These are phyloP conservation scores for Chalcosyrphus nemorum DNA, from an alignment of 2,888 invertebrate species.

Conservation along the genomic window DNA sequence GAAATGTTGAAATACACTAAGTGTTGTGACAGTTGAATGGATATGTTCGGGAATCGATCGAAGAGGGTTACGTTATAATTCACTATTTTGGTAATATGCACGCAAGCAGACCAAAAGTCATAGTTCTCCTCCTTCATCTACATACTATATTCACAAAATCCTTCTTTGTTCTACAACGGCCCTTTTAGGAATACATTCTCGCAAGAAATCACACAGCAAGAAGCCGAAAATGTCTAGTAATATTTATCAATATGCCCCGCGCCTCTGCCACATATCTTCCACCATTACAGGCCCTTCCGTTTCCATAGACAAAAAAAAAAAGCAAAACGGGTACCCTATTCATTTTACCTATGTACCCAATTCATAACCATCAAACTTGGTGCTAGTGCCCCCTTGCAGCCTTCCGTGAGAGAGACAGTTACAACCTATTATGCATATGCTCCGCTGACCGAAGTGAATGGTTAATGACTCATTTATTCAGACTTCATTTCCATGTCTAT, in stretches of 20 bases:
- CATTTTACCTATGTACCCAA: not conserved
- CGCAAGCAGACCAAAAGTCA: no score
- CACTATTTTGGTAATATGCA: no score
- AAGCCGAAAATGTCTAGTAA: not conserved
- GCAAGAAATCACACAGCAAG: not conserved
- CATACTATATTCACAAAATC: no score
- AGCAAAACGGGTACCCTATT: not conserved
- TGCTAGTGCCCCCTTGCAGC: not conserved
- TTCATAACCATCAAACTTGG: not conserved
- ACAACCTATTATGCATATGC: constrained; percentile 36
- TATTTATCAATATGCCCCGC: not conserved
- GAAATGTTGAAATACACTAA: no score
- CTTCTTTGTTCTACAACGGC: no score
- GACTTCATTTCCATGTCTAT: constrained; percentile 34
- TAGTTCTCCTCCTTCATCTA: no score
- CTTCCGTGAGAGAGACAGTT: constrained; percentile 21
- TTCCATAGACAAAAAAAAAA: not conserved
- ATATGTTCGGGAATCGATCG: no score
- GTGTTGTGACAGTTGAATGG: no score
- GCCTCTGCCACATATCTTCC: not conserved
- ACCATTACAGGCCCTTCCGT: not conserved
- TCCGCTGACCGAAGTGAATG: constrained; percentile 39
- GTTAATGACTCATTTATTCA: constrained; percentile 42
- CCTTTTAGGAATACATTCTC: no score
- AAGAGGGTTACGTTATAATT: no score